Evolutionary conservation across 2,113 vertebrate genomes (phyloP).

Genomic region (Delphinapterus leucas): DNA sequence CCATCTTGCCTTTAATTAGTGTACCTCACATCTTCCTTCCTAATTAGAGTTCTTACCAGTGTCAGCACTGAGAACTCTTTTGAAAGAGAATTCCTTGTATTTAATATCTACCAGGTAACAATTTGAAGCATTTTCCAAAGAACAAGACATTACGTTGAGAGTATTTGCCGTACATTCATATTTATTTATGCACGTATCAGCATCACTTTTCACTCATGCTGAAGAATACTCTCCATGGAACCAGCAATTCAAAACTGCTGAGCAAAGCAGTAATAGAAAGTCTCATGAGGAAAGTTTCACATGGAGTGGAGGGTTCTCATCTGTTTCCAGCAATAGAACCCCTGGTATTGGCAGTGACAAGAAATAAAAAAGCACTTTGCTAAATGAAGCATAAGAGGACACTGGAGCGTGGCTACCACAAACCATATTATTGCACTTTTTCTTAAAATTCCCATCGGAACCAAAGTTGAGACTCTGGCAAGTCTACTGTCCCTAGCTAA

Average conservation of each 20-base stretch:
- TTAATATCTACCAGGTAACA: background rate
- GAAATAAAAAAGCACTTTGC: background rate
- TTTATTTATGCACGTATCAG: background rate
- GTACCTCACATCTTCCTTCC: accelerated
- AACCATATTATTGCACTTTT: background rate
- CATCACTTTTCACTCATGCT: background rate
- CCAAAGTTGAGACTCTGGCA: background rate
- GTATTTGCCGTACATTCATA: background rate
- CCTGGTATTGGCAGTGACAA: background rate
- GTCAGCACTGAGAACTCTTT: accelerated
- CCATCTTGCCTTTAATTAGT: background rate
- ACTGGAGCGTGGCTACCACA: background rate
- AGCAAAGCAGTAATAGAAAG: background rate
- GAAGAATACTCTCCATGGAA: background rate
- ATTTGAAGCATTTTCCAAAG: background rate
- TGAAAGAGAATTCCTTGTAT: background rate
- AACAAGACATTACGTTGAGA: background rate
- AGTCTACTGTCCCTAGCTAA: background rate
- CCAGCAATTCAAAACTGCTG: background rate
- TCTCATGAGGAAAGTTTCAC: accelerated
- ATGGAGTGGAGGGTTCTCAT: background rate
- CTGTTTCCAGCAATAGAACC: background rate
- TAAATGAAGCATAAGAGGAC: background rate
- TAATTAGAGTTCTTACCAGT: background rate
- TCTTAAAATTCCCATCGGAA: background rate